phyloP scores from a whole-genome alignment of 2,888 invertebrate genomes.

The Argyra leucocephala region DNA sequence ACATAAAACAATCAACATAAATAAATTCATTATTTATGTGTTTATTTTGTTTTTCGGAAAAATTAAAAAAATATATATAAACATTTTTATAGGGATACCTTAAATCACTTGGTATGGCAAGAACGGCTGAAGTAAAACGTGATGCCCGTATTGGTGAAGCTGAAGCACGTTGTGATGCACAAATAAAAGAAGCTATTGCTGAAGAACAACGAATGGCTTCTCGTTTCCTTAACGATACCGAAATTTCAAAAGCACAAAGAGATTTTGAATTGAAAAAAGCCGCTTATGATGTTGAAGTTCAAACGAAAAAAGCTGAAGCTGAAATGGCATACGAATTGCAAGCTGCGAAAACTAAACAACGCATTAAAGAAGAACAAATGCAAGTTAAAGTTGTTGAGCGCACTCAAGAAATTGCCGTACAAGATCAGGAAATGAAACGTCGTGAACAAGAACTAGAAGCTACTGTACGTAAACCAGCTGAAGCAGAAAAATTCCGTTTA shows the following conservation, averaged over 20 bases:
- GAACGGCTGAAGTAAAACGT: constrained; percentile 88
- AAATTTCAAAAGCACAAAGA: constrained; percentile 91
- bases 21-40: background rate
- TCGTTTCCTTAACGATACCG: constrained; percentile 87
- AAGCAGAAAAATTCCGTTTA: constrained; percentile 83
- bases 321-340: constrained; percentile 88
- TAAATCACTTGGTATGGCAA: constrained; percentile 87
- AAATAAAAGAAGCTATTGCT: constrained; percentile 72
- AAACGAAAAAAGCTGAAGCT: constrained; percentile 78
- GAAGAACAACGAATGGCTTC: constrained; percentile 95
- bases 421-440: constrained; percentile 91
- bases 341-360: constrained; percentile 90
- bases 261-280: constrained; percentile 97
- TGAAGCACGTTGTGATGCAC: constrained; percentile 82
- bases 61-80: too few species aligned
- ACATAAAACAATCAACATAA: background rate
- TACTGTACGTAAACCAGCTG: constrained; percentile 84
- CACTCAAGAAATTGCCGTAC: constrained; percentile 85
- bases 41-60: constrained; percentile 13
- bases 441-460: constrained; percentile 88
- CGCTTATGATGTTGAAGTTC: constrained; percentile 92
- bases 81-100: constrained; percentile 53
- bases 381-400: constrained; percentile 88
- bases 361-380: constrained; percentile 95
- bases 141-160: constrained; percentile 97